Base-by-base conservation (phyloP, 1,140 invertebrate genomes). In the Eupeodes corollae region DNA sequence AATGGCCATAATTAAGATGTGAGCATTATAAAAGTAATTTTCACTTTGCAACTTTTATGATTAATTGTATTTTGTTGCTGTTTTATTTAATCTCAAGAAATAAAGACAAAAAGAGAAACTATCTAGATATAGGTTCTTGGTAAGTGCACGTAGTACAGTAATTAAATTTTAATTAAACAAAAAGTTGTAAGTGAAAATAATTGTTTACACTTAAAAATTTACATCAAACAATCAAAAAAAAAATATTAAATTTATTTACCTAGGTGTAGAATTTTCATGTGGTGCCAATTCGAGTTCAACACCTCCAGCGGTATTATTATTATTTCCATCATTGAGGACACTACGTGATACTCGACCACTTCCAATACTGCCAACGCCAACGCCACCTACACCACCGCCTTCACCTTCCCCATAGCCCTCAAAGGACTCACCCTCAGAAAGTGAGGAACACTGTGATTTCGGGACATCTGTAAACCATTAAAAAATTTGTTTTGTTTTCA, bases 401-500 rank as follows among this genome's bases (percentile, higher is more conserved):
- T 59, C 74, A 39, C 72, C 76, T 58, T 79, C 78, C 3, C 76
- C 78, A 52, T 77, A 79, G 55, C 79, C 79, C 59, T 81, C 79
- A 60, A 75, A 82, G 56, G 76, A 79, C 58, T 80, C 79, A 15
- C 74, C 75, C 52, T 80, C 78, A 10, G 77, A 80, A 48, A 79
- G 66, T 46, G 75, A 79, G 32, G 73, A 79, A 57, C 75, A 80
- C 56, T 76, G 76, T n/a, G 65, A 68, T 53, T 67, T 67, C n/a
- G 63, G 63, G 9, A 61, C 61, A 40, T 61, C 63, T 30, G 56
- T 12, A 30, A 32, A 33, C 9, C 30, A 45, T 26, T 34, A 10
- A 26, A 26, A 32, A 40, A 13, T 37, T 18, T 37, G 11, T 16
- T 37, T 42, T 13, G 15, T 31, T 41, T 46, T 13, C n/a, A 30